These are phyloP conservation scores for Hydrochoerus hydrochaeris DNA, from an alignment of 2,113 vertebrate species.

Conservation along the genomic window DNA sequence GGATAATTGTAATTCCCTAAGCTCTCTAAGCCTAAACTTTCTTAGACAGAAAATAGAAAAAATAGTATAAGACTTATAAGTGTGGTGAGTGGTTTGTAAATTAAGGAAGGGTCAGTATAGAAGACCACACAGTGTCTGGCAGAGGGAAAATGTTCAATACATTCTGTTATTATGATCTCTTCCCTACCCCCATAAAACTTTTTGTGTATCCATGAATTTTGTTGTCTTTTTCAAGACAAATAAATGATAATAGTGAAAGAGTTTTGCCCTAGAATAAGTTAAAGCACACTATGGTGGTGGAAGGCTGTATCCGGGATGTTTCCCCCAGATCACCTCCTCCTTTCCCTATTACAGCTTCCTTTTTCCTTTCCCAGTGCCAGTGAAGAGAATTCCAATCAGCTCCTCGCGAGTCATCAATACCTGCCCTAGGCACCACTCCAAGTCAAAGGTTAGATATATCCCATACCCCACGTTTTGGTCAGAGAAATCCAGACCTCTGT, in stretches of 20 bases:
- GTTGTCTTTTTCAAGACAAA: conserved; percentile 17
- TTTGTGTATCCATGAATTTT: background rate
- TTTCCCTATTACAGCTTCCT: too few species aligned
- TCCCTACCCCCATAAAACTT: background rate
- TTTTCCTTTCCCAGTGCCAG: too few species aligned
- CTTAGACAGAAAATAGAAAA: background rate
- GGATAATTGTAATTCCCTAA: background rate
- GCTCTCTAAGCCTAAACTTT: background rate
- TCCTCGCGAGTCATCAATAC: too few species aligned
- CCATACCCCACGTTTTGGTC: too few species aligned
- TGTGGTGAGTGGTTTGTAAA: background rate
- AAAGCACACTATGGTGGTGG: too few species aligned
- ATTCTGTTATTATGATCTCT: conserved; percentile 24
- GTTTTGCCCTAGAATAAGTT: too few species aligned
- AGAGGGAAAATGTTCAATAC: background rate
- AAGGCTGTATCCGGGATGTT: too few species aligned
- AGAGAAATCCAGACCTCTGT: too few species aligned
- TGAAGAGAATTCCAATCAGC: too few species aligned
- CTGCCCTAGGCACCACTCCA: too few species aligned
- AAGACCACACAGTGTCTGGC: background rate
- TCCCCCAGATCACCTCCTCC: too few species aligned
- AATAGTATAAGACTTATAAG: background rate
- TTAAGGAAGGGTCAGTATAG: background rate
- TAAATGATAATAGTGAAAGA: background rate
- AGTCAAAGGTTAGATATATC: too few species aligned